phyloP scores from a whole-genome alignment of 2,888 invertebrate genomes.

The Dynastes maya region DNA sequence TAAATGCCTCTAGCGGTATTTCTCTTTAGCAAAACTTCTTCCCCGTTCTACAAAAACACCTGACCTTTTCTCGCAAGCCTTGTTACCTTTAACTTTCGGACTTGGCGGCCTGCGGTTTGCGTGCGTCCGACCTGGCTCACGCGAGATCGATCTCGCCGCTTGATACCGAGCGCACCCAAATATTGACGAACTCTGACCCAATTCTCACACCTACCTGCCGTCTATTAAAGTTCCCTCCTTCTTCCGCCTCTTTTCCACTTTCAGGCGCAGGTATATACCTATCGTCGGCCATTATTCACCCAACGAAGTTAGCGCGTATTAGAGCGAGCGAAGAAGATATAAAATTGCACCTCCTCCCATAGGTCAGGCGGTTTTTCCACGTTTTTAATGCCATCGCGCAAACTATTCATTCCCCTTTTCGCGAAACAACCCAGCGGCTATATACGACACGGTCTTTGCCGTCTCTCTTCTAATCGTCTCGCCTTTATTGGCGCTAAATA shows the following conservation, averaged over 20 bases:
- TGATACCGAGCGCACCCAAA: constrained; percentile 56
- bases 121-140: constrained; percentile 39
- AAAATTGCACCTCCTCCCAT: constrained; percentile 19
- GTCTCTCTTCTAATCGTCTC: neutral
- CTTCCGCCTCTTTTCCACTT: neutral
- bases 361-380: constrained; percentile 15
- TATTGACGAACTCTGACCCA: constrained; percentile 59
- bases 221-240: constrained; percentile 11
- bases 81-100: constrained; percentile 50
- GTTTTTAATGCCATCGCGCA: neutral
- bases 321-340: constrained; percentile 15
- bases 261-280: neutral
- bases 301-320: neutral
- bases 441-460: neutral
- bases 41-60: neutral
- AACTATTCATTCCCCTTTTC: constrained; percentile 8
- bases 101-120: constrained; percentile 30
- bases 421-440: neutral
- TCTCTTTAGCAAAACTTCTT: no score
- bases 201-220: constrained; percentile 49
- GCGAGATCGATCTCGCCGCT: constrained; percentile 37
- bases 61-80: constrained; percentile 7
- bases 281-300: neutral
- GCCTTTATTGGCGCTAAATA: constrained; percentile 3
- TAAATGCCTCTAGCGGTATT: no score